These are phyloP conservation scores for Acestrorhynchus altus DNA, from an alignment of 2,797 vertebrate species.

Conservation along the genomic window DNA sequence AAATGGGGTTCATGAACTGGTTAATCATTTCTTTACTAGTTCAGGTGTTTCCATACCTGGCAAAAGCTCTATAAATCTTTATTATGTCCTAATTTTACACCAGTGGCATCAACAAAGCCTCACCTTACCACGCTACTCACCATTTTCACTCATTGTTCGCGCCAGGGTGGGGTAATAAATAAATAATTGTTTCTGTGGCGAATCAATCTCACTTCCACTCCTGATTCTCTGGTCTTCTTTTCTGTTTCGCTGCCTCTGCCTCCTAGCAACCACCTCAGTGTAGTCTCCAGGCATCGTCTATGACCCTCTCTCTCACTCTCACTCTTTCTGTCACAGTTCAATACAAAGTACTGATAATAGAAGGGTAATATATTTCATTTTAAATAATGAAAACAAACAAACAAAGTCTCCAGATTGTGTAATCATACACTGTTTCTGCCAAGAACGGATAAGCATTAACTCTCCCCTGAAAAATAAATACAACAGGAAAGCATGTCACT, in stretches of 20 bases:
- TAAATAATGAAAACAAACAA: not conserved
- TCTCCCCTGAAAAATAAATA: not conserved
- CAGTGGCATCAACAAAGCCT: not conserved
- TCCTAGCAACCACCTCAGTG: slow-evolving; percentile 48
- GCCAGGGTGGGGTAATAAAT: not conserved
- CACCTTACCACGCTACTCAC: not conserved
- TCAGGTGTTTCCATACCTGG: too few relatives aligned
- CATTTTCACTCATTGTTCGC: not conserved
- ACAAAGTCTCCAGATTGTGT: not conserved
- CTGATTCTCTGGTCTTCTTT: not conserved
- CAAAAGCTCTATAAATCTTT: too few relatives aligned
- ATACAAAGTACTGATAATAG: not conserved
- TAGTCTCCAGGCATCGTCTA: not conserved
- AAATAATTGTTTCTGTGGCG: not conserved
- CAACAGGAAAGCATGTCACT: not conserved
- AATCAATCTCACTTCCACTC: not conserved
- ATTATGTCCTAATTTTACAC: not conserved
- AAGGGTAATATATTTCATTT: too few relatives aligned
- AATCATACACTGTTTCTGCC: not conserved
- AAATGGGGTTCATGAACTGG: too few relatives aligned
- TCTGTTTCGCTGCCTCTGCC: slow-evolving; percentile 26
- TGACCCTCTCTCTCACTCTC: not conserved
- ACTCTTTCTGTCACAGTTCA: not conserved
- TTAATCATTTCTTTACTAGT: too few relatives aligned
- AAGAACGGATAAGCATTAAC: not conserved